phyloP scores from a whole-genome alignment of 2,888 invertebrate species.

The Clusia tigrina region DNA sequence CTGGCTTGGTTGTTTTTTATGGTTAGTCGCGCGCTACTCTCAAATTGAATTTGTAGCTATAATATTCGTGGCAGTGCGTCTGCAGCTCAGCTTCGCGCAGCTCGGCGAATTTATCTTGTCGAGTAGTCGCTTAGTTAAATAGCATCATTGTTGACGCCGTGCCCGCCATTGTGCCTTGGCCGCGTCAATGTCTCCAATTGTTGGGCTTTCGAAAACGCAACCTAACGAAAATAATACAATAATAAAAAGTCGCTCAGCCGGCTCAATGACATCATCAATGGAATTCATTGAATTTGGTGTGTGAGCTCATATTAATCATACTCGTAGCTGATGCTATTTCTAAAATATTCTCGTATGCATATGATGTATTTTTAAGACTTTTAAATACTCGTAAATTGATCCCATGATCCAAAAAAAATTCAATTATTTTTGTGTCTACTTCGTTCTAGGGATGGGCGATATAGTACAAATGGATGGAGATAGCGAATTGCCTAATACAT shows the following conservation, averaged over 20 bases:
- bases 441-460: no score
- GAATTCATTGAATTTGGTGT: constrained; percentile 1
- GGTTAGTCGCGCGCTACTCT: background rate
- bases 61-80: constrained; percentile 4
- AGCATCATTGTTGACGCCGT: constrained; percentile 17
- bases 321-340: no score
- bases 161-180: background rate
- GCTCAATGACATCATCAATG: constrained; percentile 14
- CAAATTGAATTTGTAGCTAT: background rate
- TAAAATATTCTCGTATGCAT: no score
- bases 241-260: constrained; percentile 15
- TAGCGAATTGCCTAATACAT: no score
- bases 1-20: background rate
- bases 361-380: no score
- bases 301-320: no score
- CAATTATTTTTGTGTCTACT: no score
- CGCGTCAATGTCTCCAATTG: constrained; percentile 18
- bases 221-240: constrained; percentile 7
- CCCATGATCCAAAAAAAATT: no score
- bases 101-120: background rate
- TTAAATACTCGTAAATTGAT: no score
- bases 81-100: no score
- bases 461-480: no score
- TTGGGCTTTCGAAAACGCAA: background rate
- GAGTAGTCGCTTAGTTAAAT: background rate